Conservation (phyloP, 2,888 invertebrate species). For the Clepsis dumicolana region DNA sequence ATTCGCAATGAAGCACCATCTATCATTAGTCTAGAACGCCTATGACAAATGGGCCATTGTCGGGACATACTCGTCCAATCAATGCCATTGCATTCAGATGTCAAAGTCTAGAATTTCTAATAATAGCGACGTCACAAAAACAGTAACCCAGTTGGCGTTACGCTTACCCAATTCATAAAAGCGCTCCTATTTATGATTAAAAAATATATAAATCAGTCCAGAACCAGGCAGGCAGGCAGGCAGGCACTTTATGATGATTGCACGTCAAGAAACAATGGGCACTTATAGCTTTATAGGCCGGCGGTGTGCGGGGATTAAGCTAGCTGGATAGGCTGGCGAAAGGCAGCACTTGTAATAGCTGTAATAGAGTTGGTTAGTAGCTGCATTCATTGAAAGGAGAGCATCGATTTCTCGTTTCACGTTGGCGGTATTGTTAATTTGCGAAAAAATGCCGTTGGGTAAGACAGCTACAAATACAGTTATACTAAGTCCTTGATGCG, state of each 20-base stretch:
- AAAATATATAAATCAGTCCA: conserved; percentile 7
- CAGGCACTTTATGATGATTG: conserved; percentile 73
- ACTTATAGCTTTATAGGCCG: conserved; percentile 64
- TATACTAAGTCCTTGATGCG: too few relatives aligned
- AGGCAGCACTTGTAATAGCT: background rate
- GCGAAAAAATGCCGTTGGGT: too few relatives aligned
- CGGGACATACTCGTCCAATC: too few relatives aligned
- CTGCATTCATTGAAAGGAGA: background rate
- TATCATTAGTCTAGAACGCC: too few relatives aligned
- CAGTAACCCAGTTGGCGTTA: background rate
- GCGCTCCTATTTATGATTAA: background rate
- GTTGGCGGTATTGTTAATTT: too few relatives aligned
- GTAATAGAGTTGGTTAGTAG: conserved; percentile 3
- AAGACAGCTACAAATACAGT: too few relatives aligned
- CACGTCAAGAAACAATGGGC: conserved; percentile 70
- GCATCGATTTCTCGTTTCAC: too few relatives aligned
- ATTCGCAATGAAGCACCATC: too few relatives aligned
- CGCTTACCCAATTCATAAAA: background rate
- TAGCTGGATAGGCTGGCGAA: conserved; percentile 44
- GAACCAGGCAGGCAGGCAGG: conserved; percentile 59
- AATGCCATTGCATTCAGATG: too few relatives aligned
- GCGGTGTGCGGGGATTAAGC: conserved; percentile 43
- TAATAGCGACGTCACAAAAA: background rate
- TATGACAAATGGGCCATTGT: too few relatives aligned
- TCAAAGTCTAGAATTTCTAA: too few relatives aligned